Conservation (phyloP, 2,888 invertebrate species). For the Thymelicus lineola region DNA sequence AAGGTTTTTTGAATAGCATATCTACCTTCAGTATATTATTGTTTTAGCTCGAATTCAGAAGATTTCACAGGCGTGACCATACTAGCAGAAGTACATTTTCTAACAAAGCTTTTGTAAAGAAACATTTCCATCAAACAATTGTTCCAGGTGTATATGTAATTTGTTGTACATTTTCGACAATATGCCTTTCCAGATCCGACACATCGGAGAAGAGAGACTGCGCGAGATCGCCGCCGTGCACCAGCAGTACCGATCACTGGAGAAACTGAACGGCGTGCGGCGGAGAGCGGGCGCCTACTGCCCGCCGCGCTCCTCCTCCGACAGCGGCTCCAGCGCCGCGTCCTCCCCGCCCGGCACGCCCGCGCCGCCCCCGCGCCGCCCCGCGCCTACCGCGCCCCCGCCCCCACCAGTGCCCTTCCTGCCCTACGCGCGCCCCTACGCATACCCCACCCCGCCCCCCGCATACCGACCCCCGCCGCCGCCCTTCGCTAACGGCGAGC, state of each 20-base stretch:
- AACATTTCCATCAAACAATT: too few relatives aligned
- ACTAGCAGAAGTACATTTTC: too few relatives aligned
- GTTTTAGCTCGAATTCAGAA: too few relatives aligned
- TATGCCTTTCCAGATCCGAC: slow-evolving; percentile 79
- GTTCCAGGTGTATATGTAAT: too few relatives aligned
- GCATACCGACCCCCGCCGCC: slow-evolving; percentile 74
- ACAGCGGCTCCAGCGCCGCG: slow-evolving; percentile 75
- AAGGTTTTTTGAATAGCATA: too few relatives aligned
- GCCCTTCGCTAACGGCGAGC: slow-evolving; percentile 79
- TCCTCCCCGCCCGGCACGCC: slow-evolving; percentile 76
- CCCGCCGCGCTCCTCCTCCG: slow-evolving; percentile 67
- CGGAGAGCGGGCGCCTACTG: slow-evolving; percentile 70
- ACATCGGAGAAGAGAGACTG: slow-evolving; percentile 87
- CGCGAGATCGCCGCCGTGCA: slow-evolving; percentile 84
- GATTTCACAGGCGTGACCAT: too few relatives aligned
- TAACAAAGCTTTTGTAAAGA: too few relatives aligned
- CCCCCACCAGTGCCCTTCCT: slow-evolving; percentile 65
- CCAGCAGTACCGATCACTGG: slow-evolving; percentile 84
- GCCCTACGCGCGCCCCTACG: slow-evolving; percentile 71
- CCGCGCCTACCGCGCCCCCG: slow-evolving; percentile 53
- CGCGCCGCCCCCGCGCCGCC: slow-evolving; percentile 56
- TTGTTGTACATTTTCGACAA: too few relatives aligned
- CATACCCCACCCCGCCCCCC: slow-evolving; percentile 73
- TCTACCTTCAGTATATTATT: too few relatives aligned
- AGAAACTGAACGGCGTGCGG: slow-evolving; percentile 85